Conservation (phyloP, 2,888 invertebrate species). For the Ormia ochracea region DNA sequence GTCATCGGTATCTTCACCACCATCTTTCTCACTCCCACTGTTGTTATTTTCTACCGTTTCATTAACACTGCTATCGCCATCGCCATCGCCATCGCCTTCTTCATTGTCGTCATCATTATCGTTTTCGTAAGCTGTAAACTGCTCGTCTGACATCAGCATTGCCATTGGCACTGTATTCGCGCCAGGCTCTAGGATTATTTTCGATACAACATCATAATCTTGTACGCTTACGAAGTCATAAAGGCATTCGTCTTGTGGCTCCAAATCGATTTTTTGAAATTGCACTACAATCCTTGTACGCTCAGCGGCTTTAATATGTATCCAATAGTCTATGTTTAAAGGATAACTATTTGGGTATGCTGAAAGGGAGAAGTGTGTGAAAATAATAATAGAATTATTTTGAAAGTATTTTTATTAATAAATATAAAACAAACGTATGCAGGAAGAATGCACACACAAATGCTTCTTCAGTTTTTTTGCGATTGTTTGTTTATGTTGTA, state of each 20-base stretch:
- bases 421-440: background rate
- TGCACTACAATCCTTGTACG: slow-evolving; percentile 83
- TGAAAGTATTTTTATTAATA: too few relatives aligned
- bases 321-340: slow-evolving; percentile 84
- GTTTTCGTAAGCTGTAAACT: slow-evolving; percentile 57
- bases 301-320: slow-evolving; percentile 82
- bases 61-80: background rate
- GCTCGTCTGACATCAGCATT: slow-evolving; percentile 66
- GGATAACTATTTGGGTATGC: slow-evolving; percentile 84
- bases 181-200: slow-evolving; percentile 70
- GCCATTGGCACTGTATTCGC: slow-evolving; percentile 70
- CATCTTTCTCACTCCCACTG: background rate
- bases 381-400: too few relatives aligned
- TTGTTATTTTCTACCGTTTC: background rate
- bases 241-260: slow-evolving; percentile 86
- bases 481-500: too few relatives aligned
- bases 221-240: slow-evolving; percentile 86
- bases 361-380: too few relatives aligned
- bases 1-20: background rate
- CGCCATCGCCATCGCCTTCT: background rate
- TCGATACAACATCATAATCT: slow-evolving; percentile 71
- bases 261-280: slow-evolving; percentile 84
- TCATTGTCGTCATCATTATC: slow-evolving; percentile 25
- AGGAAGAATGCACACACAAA: too few relatives aligned
- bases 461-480: too few relatives aligned